Percentiles rank a stretch among this genome's conserved stretches.
These are phyloP conservation scores for Silvanus unidentatus DNA, from an alignment of 2,888 invertebrate species.

Conservation along the genomic window DNA sequence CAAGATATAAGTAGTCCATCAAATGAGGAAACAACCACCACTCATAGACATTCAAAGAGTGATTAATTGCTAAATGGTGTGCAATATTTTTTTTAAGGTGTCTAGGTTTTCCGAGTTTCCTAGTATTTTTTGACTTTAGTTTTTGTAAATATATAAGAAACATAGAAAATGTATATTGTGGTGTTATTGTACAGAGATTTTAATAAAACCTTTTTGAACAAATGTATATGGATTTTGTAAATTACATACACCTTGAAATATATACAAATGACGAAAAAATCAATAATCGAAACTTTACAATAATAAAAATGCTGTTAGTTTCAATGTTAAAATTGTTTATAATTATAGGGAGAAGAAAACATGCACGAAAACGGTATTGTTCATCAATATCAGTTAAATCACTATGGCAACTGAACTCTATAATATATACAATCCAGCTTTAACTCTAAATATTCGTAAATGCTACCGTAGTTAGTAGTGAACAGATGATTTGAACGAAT, in stretches of 20 bases:
- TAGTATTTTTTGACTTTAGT: no score
- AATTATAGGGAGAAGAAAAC: not conserved
- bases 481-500: constrained; percentile 44
- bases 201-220: constrained; percentile 1
- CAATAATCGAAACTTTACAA: not conserved
- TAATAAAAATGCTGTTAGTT: not conserved
- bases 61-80: constrained; percentile 25
- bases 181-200: constrained; percentile 4
- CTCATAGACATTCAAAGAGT: constrained; percentile 47
- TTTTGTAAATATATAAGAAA: no score
- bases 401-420: not conserved
- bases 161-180: no score
- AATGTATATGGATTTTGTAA: not conserved
- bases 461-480: not conserved
- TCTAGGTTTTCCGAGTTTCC: no score
- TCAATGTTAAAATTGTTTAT: not conserved
- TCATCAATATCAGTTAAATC: not conserved
- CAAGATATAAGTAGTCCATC: constrained; percentile 48
- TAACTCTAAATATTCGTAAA: no score
- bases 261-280: no score
- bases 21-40: constrained; percentile 24
- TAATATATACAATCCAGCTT: not conserved
- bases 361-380: no score
- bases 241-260: no score
- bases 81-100: constrained; percentile 4